Evolutionary conservation across 2,797 vertebrate species (phyloP), one percentile per base, ranked within the genome.

Genomic region (Anabacerthia variegaticeps): DNA sequence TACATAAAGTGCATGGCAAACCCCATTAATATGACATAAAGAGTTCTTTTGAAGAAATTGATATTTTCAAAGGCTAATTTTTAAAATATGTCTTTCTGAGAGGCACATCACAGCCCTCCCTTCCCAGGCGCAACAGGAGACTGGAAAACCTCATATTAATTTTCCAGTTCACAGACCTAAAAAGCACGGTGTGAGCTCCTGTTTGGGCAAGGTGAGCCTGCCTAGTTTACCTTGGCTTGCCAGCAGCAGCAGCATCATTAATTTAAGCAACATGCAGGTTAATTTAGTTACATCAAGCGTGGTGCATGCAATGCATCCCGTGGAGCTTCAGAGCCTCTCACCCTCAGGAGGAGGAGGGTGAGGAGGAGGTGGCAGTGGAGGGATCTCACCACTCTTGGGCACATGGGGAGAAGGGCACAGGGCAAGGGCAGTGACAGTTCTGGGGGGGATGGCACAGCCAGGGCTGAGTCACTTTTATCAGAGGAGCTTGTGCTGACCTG

Each of bases 81-180:
- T 8, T 6, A 85, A 87, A 80, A 62, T 18, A 36, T 1, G 4
- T 82, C 14, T 93, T 94, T 85, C 39, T 84, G 69, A 82, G 74
- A 26, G 44, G 39, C 17, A 6, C 22, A 49, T 41, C 65, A 34
- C 44, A 93, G 71, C 62, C 49, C 32, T 76, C 23, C 41, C 39
- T 59, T 87, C 87, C 73, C 89, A 87, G 87, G 27, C 41, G 78
- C 82, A 81, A 92, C 59, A 80, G 36, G 62, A 87, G 87, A 51
- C 16, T 83, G 55, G 73, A 91, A 92, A 93, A 52, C 59, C 62
- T 73, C 76, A 16, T 48, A 52, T 85, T 83, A 92, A 96, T 97
- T 94, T 95, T 96, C 92, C 87, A 91, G 87, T 44, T 92, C 95
- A 91, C 6, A 72, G 89, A 51, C 65, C 87, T 95, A 93, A 91